Conservation (phyloP, 2,888 invertebrate species). For the Dynastes tityus region DNA sequence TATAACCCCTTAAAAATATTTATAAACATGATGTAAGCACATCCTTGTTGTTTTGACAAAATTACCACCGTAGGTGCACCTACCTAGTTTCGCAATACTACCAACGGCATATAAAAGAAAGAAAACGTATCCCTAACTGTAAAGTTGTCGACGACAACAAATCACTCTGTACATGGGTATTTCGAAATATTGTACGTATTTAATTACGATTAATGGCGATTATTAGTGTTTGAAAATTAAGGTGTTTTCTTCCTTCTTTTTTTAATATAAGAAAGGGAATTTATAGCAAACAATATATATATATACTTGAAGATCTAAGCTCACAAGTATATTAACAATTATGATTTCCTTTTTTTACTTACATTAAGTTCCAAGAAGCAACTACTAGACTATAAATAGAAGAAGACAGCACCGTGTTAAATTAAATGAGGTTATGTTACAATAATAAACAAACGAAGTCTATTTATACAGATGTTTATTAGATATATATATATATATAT, state of each 20-base stretch:
- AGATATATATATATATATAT: constrained; percentile 52
- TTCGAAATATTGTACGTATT: too few relatives aligned
- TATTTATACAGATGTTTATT: constrained; percentile 52
- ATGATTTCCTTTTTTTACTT: constrained; percentile 42
- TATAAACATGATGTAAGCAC: constrained; percentile 19
- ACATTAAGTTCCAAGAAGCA: constrained; percentile 45
- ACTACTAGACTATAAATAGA: constrained; percentile 51
- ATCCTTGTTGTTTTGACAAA: constrained; percentile 5
- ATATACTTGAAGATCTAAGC: too few relatives aligned
- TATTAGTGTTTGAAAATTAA: too few relatives aligned
- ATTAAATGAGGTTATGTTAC: constrained; percentile 53
- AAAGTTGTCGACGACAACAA: background rate
- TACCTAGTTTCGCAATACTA: background rate
- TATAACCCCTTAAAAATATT: constrained; percentile 11
- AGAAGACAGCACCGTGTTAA: constrained; percentile 47
- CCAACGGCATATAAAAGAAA: constrained; percentile 21
- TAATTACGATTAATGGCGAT: too few relatives aligned
- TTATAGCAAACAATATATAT: too few relatives aligned
- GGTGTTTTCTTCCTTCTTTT: too few relatives aligned
- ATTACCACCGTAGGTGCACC: background rate
- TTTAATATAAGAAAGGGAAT: too few relatives aligned
- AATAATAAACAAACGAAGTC: constrained; percentile 51
- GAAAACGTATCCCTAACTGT: constrained; percentile 11
- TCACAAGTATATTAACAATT: constrained; percentile 30
- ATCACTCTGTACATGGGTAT: too few relatives aligned